Evolutionary conservation across 53 echinoderm and acorn worm genomes (phyloP), one percentile per base, ranked within the genome.

Genomic region (Zoroaster sp.): DNA sequence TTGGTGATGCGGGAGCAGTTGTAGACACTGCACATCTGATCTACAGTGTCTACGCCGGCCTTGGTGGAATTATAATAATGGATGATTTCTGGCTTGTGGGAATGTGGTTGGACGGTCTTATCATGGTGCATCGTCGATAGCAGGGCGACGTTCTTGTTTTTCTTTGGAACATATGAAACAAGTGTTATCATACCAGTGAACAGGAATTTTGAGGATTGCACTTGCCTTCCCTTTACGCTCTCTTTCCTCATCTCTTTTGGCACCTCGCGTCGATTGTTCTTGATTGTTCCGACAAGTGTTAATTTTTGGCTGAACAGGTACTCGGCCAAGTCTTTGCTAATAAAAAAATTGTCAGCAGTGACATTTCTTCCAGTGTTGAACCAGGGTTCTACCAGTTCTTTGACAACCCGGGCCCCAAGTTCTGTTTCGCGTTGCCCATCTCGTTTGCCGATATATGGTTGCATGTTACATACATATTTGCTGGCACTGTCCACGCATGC

Each of bases 81-180:
- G 34, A 88, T 77, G 3, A 88, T 75, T 10, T 88, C 77, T 1
- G 88, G 88, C 20, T 77, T 77, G 38, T 42, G 40, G 12, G 54
- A 59, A 10, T 38, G 2, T 5, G 20, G 0, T 8, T 74, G 12
- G 23, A 88, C 31, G 2, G 5, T 36, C 1, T 37, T 23, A n/a
- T 88, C 75, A 65, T 55, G 65, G 32, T 88, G 88, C 88, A 66
- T 88, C 0, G 88, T 37, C 3, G 77, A 77, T 0, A 88, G 67
- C 47, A 88, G 23, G 7, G 45, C 3, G 0, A 89, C 89, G 31
- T 33, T 70, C 69, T 66, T 44, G 8, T 41, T 46, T n/a, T 31
- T 42, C 25, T 69, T 89, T 0, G 78, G 89, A 5, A 89, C 47
- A 15, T 30, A 77, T 2, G 89, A 89, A 1, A 69, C 78, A 4